Evolutionary conservation across 1,140 invertebrate genomes (phyloP).

Genomic region (Fopius arisanus): DNA sequence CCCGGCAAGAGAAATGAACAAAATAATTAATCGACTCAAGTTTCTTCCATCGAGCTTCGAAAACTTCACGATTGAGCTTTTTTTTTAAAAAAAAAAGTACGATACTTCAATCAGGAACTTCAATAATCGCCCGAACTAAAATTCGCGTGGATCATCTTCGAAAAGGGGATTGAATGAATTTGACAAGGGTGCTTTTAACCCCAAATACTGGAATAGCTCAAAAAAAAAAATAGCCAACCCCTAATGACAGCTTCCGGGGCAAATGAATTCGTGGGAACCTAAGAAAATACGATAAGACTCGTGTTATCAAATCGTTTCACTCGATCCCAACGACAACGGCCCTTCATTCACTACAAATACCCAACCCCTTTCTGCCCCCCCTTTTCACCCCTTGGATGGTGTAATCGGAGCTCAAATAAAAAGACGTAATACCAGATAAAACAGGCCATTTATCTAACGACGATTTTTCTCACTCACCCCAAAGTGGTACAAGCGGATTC

Average conservation of each 20-base stretch:
- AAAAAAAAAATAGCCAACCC: neutral
- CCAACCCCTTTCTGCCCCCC: constrained; percentile 20
- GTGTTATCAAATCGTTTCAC: constrained; percentile 56
- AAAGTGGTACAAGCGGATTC: constrained; percentile 13
- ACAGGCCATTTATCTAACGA: constrained; percentile 62
- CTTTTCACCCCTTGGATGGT: constrained; percentile 30
- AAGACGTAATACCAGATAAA: constrained; percentile 63
- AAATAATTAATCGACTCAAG: too few relatives aligned
- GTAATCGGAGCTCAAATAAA: constrained; percentile 61
- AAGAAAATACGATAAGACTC: neutral
- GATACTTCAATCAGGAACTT: too few relatives aligned
- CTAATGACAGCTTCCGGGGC: neutral
- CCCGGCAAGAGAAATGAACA: too few relatives aligned
- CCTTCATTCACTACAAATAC: neutral
- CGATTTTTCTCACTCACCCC: constrained; percentile 53
- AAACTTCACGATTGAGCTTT: too few relatives aligned
- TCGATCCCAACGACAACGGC: constrained; percentile 46
- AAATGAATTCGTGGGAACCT: neutral
- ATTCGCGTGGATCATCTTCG: too few relatives aligned
- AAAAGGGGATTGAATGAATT: too few relatives aligned
- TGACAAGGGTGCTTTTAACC: too few relatives aligned
- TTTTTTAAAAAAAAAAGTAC: too few relatives aligned
- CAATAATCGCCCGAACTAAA: too few relatives aligned
- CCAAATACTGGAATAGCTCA: neutral
- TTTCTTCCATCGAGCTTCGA: too few relatives aligned